Conservation (phyloP, 2,888 invertebrate species). For the Sphecodes monilicornis region DNA sequence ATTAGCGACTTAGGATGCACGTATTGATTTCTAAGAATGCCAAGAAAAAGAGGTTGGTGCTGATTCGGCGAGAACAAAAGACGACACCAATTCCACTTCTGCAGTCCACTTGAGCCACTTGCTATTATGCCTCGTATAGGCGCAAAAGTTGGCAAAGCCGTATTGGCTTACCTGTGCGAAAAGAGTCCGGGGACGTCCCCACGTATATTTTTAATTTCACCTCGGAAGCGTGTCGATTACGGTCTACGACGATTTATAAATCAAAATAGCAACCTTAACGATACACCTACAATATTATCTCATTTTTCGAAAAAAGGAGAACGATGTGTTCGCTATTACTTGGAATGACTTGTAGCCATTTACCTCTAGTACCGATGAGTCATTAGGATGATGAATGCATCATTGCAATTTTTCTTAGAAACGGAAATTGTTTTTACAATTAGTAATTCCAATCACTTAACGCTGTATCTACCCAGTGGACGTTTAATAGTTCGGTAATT, state of each 20-base stretch:
- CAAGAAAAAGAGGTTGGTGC: slow-evolving; percentile 77
- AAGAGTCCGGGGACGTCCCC: slow-evolving; percentile 32
- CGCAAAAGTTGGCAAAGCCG: slow-evolving; percentile 61
- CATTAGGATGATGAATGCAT: background rate
- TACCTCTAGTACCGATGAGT: background rate
- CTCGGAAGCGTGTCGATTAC: slow-evolving; percentile 8
- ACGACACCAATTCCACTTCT: slow-evolving; percentile 76
- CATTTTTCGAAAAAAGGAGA: background rate
- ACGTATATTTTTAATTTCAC: slow-evolving; percentile 31
- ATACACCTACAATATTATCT: background rate
- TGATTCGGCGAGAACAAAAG: slow-evolving; percentile 78
- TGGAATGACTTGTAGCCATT: background rate
- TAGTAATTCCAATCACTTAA: background rate
- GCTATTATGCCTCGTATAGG: slow-evolving; percentile 71
- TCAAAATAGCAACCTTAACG: background rate
- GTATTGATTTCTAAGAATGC: slow-evolving; percentile 79
- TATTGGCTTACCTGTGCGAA: slow-evolving; percentile 60
- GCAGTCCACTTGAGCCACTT: slow-evolving; percentile 73
- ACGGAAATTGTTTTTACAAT: background rate
- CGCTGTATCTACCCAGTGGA: background rate
- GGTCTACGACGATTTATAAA: background rate
- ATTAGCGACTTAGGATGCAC: slow-evolving; percentile 61
- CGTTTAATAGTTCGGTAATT: background rate
- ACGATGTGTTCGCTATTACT: background rate
- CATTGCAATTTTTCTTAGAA: background rate